Evolutionary conservation across 1,140 invertebrate genomes (phyloP).

Genomic region (Ctenoplectra terminalis): DNA sequence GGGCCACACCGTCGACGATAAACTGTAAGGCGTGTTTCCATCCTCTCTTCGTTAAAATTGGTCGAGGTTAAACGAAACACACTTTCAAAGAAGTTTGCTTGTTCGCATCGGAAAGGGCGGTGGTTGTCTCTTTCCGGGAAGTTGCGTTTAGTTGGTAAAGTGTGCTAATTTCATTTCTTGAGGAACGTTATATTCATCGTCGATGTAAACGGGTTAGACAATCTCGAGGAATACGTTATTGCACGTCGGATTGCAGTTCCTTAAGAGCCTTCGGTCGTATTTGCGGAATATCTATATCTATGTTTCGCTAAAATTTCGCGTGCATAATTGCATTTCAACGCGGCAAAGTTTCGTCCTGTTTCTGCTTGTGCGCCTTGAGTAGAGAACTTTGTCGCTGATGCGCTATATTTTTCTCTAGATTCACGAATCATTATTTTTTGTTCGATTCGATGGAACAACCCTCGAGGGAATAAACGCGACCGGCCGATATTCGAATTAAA

Average conservation of each 20-base stretch:
- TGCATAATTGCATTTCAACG: slow-evolving; percentile 27
- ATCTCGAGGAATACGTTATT: slow-evolving; percentile 41
- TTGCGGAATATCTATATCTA: neutral
- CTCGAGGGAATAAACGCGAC: neutral
- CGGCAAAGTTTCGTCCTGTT: neutral
- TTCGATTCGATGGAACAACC: neutral
- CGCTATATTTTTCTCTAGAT: neutral
- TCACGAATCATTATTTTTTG: neutral
- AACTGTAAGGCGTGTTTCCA: neutral
- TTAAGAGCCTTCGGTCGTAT: neutral
- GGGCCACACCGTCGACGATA: neutral
- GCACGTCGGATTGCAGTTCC: slow-evolving; percentile 16
- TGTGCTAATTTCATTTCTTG: slow-evolving; percentile 41
- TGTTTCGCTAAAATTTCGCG: slow-evolving; percentile 2
- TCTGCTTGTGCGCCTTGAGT: neutral
- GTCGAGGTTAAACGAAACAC: neutral
- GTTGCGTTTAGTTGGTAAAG: neutral
- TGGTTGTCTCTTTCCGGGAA: neutral
- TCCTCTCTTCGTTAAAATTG: neutral
- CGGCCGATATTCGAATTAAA: neutral
- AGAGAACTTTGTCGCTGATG: too few species aligned
- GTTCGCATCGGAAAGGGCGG: neutral
- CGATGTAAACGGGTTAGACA: slow-evolving; percentile 22
- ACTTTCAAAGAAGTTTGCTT: neutral
- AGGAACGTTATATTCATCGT: slow-evolving; percentile 5